Base-by-base conservation (phyloP, 2,888 invertebrate genomes). In the Branchinecta sandiegonensis region DNA sequence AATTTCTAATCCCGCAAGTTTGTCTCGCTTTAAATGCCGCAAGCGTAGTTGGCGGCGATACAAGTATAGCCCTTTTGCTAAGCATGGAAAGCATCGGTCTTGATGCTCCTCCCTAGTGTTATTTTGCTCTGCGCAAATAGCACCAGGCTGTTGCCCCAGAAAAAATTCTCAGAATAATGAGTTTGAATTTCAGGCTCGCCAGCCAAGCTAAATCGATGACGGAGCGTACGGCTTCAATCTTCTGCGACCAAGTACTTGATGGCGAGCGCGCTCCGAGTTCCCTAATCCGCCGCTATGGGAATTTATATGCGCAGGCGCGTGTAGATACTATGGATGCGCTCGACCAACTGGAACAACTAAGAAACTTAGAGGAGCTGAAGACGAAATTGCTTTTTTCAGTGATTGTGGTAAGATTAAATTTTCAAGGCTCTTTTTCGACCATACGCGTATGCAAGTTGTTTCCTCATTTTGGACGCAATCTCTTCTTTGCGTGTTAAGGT, bases 301-400 rank as follows among this genome's bases (percentile, higher is more conserved):
- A 86, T 71, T 84, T 95, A 70, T 95, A 94, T 81, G 84, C 88
- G 67, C 87, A 89, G 74, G 89, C 88, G 48, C 84, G 94, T 69
- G 86, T 89, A 70, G 89, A 92, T 74, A 88, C 90, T 1, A 80
- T 94, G 74, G 91, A 94, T 73, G 89, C 93, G 11, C 81, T 96
- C 70, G 88, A 91, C 73, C 83, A 85, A 47, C 81, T 95, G 70
- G 85, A 87, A 11, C 88, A 89, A 72, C 83, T 96, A 69, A 83
- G 85, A 69, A 88, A 90, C 72, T 89, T 90, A 13, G 87, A 89
- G 70, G 91, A 92, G 75, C 83, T 96, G 72, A 95, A 96, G 81
- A 86, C 88, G 74, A 96, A 95, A 83, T 90, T 96, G 73, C 84
- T 96, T 72, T 95, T 95, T 81, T 95, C 94, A 70, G 90, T 94